A percentile compares a stretch with the other conserved stretches of the same genome.
Evolutionary conservation across 2,797 vertebrate species (phyloP).

Genomic region (Florisuga fusca): DNA sequence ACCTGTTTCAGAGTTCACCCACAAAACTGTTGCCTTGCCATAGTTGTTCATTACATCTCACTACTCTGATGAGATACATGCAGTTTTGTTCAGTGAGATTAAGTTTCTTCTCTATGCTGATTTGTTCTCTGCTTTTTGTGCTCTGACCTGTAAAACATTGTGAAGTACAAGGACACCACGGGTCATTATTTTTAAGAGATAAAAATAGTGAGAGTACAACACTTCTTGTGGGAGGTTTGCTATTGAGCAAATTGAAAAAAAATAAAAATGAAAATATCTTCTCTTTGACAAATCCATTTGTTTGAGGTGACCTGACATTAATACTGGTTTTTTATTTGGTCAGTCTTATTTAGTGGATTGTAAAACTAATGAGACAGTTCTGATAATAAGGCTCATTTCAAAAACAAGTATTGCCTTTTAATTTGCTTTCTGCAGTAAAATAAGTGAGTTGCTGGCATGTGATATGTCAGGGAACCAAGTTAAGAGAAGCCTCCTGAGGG

Average conservation of each 20-base stretch:
- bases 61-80: fast-evolving
- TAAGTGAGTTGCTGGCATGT: not conserved
- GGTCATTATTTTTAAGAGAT: not conserved
- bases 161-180: not conserved
- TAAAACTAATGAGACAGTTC: not conserved
- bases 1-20: not conserved
- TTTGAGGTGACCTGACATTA: not conserved
- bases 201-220: not conserved
- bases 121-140: not conserved
- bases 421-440: not conserved
- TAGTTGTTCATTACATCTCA: not conserved
- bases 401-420: not conserved
- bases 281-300: not conserved
- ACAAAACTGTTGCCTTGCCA: not conserved
- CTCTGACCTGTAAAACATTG: not conserved
- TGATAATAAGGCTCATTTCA: not conserved
- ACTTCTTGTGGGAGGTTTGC: not conserved
- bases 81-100: not conserved
- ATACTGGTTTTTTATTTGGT: not conserved
- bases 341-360: not conserved
- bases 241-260: not conserved
- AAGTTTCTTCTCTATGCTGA: not conserved
- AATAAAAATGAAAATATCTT: not conserved
- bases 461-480: not conserved
- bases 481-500: not conserved